Conservation (phyloP, 1,140 invertebrate genomes). For the Stegodyphus mimosarum region DNA sequence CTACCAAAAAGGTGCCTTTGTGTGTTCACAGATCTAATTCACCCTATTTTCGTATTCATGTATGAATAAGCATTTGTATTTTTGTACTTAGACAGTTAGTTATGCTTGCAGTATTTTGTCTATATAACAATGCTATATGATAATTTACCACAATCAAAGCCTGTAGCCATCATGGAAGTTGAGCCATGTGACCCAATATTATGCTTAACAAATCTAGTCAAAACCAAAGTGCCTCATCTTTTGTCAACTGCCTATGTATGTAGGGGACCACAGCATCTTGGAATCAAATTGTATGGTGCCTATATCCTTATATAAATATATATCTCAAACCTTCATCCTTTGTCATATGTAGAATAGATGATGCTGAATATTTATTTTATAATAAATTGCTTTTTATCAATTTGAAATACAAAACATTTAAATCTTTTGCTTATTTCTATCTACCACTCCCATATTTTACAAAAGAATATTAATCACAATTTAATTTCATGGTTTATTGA, state of each 20-base stretch:
- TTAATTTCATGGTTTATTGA: no score
- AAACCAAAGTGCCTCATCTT: slow-evolving; percentile 55
- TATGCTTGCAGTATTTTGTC: not conserved
- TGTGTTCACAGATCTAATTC: not conserved
- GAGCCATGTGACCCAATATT: not conserved
- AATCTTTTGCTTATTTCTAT: no score
- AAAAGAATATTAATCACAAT: no score
- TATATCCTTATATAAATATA: slow-evolving; percentile 1
- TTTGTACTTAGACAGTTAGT: not conserved
- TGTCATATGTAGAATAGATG: not conserved
- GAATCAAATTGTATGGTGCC: slow-evolving; percentile 57
- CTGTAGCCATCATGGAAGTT: not conserved
- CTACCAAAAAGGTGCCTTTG: not conserved
- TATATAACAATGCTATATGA: no score
- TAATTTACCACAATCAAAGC: no score
- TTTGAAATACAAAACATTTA: no score
- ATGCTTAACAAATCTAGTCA: slow-evolving; percentile 49
- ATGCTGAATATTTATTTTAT: not conserved
- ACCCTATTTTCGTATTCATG: not conserved
- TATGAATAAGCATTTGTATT: not conserved
- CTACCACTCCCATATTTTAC: no score
- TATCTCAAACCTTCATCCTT: not conserved
- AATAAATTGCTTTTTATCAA: not conserved
- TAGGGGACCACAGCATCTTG: slow-evolving; percentile 41
- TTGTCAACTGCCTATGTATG: slow-evolving; percentile 5